These are phyloP conservation scores for Hippoglossus hippoglossus DNA, from an alignment of 2,797 vertebrate species.

Conservation along the genomic window DNA sequence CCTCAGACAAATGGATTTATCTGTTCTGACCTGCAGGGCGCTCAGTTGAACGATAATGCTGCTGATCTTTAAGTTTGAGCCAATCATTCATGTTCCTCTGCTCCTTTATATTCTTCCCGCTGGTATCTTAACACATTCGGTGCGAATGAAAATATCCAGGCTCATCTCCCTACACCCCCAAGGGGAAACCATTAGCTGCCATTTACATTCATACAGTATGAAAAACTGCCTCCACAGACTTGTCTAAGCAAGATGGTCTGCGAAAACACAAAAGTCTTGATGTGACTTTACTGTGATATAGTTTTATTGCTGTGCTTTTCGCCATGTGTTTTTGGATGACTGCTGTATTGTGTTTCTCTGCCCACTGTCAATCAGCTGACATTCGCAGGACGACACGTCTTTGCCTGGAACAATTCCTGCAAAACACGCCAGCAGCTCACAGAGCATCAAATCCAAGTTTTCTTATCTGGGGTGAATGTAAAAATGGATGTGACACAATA, in stretches of 20 bases:
- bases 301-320: slow-evolving; percentile 35
- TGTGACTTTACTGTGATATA: slow-evolving; percentile 42
- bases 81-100: slow-evolving; percentile 17
- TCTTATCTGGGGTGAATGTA: not conserved
- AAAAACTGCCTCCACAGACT: slow-evolving; percentile 28
- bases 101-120: slow-evolving; percentile 31
- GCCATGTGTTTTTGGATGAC: slow-evolving; percentile 33
- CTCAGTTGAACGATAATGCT: slow-evolving; percentile 18
- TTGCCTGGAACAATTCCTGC: slow-evolving; percentile 48
- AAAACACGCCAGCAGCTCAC: slow-evolving; percentile 25
- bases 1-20: slow-evolving; percentile 38
- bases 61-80: slow-evolving; percentile 21
- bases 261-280: slow-evolving; percentile 46
- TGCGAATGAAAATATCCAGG: slow-evolving; percentile 39
- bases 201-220: slow-evolving; percentile 40
- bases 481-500: not conserved
- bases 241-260: slow-evolving; percentile 8
- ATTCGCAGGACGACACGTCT: slow-evolving; percentile 40
- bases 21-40: slow-evolving; percentile 38
- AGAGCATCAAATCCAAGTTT: slow-evolving; percentile 17
- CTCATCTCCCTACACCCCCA: slow-evolving; percentile 44
- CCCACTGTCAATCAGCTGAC: slow-evolving; percentile 54
- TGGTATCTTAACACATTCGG: slow-evolving; percentile 38
- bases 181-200: slow-evolving; percentile 50
- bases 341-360: slow-evolving; percentile 44